Conservation (phyloP, 1,140 invertebrate genomes). For the Drosophila murphyi region DNA sequence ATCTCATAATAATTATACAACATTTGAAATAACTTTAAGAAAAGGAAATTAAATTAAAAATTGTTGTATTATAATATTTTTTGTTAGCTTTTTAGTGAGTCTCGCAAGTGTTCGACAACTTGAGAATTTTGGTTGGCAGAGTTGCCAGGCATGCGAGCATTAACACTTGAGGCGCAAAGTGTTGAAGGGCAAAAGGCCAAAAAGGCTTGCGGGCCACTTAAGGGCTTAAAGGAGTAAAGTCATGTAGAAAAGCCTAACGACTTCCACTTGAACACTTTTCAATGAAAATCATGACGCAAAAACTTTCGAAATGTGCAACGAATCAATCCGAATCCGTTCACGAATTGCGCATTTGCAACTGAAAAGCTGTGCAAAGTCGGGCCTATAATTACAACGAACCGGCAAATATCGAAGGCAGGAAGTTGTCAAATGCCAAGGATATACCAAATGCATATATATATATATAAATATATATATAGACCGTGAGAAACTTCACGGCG, state of each 20-base stretch:
- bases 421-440: constrained; percentile 60
- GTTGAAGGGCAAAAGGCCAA: constrained; percentile 27
- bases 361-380: constrained; percentile 39
- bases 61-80: too few relatives aligned
- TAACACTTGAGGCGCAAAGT: constrained; percentile 39
- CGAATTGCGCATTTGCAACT: constrained; percentile 74
- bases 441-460: constrained; percentile 9
- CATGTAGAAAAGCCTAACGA: constrained; percentile 71
- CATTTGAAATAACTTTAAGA: too few relatives aligned
- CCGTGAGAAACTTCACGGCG: constrained; percentile 65
- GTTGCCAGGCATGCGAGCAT: constrained; percentile 9
- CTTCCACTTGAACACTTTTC: constrained; percentile 80
- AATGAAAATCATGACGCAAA: constrained; percentile 63
- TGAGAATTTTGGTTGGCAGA: constrained; percentile 3
- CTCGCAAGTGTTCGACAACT: constrained; percentile 10
- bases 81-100: not conserved
- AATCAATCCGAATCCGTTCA: constrained; percentile 12
- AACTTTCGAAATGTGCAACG: constrained; percentile 71
- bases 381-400: constrained; percentile 44
- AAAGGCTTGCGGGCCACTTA: constrained; percentile 40
- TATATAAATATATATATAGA: constrained; percentile 11
- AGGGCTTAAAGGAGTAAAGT: constrained; percentile 32
- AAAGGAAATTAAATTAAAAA: too few relatives aligned
- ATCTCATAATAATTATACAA: too few relatives aligned
- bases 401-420: constrained; percentile 42